A percentile compares a stretch with the other conserved stretches of the same genome.
These are phyloP conservation scores for Limnephilus marmoratus DNA, from an alignment of 2,888 invertebrate genomes.

Conservation along the genomic window DNA sequence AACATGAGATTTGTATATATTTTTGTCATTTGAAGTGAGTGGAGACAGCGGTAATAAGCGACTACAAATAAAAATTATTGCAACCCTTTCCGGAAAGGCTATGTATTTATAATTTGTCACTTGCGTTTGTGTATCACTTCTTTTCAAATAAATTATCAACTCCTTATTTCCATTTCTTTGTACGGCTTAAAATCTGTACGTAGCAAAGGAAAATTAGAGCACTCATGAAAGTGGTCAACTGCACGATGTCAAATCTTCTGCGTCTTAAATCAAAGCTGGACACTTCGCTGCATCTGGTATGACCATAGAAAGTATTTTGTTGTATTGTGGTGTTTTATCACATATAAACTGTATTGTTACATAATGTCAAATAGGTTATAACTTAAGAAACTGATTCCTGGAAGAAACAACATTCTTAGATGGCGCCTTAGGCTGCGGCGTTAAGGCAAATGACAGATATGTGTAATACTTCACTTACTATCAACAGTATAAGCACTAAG, in stretches of 20 bases:
- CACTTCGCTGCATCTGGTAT: not conserved
- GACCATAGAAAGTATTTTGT: no score
- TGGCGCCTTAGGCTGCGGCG: conserved; percentile 64
- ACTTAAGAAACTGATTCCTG: not conserved
- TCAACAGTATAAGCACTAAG: conserved; percentile 28
- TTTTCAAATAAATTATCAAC: not conserved
- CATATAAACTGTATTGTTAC: not conserved
- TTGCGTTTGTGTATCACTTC: no score
- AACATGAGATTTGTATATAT: no score
- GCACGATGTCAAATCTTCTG: not conserved
- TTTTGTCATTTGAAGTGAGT: no score
- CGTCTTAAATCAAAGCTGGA: not conserved
- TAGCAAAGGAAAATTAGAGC: not conserved
- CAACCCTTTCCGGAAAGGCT: not conserved
- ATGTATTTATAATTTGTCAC: not conserved
- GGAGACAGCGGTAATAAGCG: no score
- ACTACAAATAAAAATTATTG: no score
- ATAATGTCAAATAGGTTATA: not conserved
- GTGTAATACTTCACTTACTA: conserved; percentile 49
- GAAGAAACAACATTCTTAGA: conserved; percentile 30
- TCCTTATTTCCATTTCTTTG: not conserved
- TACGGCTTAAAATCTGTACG: not conserved
- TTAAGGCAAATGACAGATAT: conserved; percentile 66
- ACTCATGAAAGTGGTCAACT: not conserved
- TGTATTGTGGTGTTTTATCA: not conserved